phyloP scores from a whole-genome alignment of 2,888 invertebrate species.

The Eupithecia insigniata region DNA sequence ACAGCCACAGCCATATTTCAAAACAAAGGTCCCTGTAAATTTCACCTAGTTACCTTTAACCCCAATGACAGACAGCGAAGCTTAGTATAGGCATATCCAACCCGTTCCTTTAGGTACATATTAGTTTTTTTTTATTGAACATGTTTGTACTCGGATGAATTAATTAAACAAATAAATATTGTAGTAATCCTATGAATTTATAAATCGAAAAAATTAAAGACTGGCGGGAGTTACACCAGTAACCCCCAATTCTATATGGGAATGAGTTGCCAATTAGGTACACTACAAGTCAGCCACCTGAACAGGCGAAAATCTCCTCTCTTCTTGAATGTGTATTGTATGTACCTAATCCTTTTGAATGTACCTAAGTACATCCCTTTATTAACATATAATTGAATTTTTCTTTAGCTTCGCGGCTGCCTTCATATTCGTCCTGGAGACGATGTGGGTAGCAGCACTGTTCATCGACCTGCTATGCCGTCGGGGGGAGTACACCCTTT shows the following conservation, averaged over 20 bases:
- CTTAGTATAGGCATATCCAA: neutral
- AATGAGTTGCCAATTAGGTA: neutral
- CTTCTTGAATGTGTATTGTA: neutral
- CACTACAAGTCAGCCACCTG: neutral
- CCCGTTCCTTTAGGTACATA: neutral
- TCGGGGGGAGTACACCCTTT: constrained; percentile 74
- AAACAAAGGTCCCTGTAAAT: neutral
- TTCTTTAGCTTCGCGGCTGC: constrained; percentile 68
- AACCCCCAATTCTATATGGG: neutral
- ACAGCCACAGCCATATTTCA: neutral
- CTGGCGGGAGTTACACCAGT: neutral
- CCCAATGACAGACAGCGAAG: neutral
- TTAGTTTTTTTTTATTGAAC: neutral
- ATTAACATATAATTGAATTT: neutral
- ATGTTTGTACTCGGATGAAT: neutral
- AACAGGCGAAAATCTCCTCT: neutral
- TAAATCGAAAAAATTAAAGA: neutral
- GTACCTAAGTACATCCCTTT: too few species aligned
- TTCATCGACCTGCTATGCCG: constrained; percentile 78
- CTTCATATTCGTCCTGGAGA: constrained; percentile 72
- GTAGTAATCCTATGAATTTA: neutral
- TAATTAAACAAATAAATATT: neutral
- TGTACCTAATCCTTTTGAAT: neutral
- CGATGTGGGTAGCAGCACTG: constrained; percentile 79
- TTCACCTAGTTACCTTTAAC: neutral